phyloP scores from a whole-genome alignment of 2,888 invertebrate species.

The Ernsta delagoae region DNA sequence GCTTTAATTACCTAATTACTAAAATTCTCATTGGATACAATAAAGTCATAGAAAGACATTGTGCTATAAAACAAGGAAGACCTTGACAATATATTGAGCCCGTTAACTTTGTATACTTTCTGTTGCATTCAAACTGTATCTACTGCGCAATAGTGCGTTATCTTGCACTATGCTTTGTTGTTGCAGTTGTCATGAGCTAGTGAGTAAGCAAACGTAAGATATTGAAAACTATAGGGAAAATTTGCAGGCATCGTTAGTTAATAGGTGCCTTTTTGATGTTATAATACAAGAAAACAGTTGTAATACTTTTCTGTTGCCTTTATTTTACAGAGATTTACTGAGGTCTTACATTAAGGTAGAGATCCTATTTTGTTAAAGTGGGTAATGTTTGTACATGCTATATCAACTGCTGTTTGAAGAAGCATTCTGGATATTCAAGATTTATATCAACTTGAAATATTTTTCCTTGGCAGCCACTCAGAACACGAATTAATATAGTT shows the following conservation, averaged over 20 bases:
- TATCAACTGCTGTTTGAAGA: too few species aligned
- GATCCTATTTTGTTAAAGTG: too few species aligned
- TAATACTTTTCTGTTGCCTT: too few species aligned
- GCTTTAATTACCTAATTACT: neutral
- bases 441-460: too few species aligned
- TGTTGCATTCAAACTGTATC: neutral
- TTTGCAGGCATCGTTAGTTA: neutral
- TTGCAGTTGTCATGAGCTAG: slow-evolving; percentile 6
- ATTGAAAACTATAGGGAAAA: slow-evolving; percentile 12
- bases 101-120: slow-evolving; percentile 25
- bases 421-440: too few species aligned
- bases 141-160: slow-evolving; percentile 29
- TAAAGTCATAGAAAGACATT: neutral
- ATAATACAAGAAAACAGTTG: too few species aligned
- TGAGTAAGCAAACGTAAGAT: slow-evolving; percentile 11
- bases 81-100: slow-evolving; percentile 20
- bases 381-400: too few species aligned
- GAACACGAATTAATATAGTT: too few species aligned
- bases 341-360: too few species aligned
- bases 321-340: too few species aligned
- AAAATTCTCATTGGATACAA: too few species aligned
- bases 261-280: neutral
- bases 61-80: slow-evolving; percentile 5
- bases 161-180: slow-evolving; percentile 22
- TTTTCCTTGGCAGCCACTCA: too few species aligned